Evolutionary conservation across 2,797 vertebrate genomes (phyloP), one percentile per base, ranked within the genome.

Genomic region (Ispidina lecontei): DNA sequence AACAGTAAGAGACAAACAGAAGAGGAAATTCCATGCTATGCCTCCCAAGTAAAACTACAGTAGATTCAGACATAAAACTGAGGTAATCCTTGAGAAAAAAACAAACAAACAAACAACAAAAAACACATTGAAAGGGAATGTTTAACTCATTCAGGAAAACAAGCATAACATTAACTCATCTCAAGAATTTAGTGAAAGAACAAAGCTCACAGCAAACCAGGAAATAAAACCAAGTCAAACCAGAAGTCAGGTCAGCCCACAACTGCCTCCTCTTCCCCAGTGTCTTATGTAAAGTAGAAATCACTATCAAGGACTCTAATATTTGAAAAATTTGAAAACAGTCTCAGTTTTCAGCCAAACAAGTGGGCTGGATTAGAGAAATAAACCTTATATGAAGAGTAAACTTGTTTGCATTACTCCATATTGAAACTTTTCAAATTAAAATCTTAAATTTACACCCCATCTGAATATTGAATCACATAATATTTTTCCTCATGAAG

Each of bases 61-160:
- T 91, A 94, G 93, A 83, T 74, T 89, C 46, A 79, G 67, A 92
- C 60, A 86, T 46, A 88, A 91, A 95, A 84, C 78, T 89, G 91
- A 96, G 93, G 93, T 93, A 96, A 86, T 93, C 89, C 70, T 70
- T 87, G 68, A 91, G 86, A 71, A 92, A 72, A 69, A 79, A 68
- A 79, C 14, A 76, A 90, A 62, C 21, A 85, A 29, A 86, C 12
- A 37, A 37, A 14, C 37, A 39, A 39, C 37, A 39, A 39, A 39
- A 39, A 39, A 39, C 37, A 39, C 37, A 71, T 55, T 87, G 93
- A 94, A 92, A 96, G 76, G 89, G 79, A 94, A 96, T 76, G 91
- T 74, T 93, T 84, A 90, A 87, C 78, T 87, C 43, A 55, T 63
- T 85, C 33, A 69, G 82, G 84, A 87, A 92, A 89, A 90, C 33